phyloP scores from a whole-genome alignment of 1,140 invertebrate species.

The Drosophila yakuba region DNA sequence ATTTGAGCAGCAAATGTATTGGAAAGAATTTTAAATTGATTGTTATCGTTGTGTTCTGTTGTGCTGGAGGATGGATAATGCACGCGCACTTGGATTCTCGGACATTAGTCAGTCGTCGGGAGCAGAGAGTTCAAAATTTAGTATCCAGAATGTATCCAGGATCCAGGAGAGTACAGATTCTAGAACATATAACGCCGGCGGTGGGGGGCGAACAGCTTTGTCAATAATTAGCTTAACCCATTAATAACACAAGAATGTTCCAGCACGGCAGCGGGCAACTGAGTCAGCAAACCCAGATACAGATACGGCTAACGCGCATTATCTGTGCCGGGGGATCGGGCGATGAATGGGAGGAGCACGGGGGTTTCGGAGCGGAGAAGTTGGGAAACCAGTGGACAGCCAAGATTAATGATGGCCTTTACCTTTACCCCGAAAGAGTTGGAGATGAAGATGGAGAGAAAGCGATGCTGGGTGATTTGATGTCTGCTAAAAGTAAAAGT shows the following conservation, averaged over 20 bases:
- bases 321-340: slow-evolving; percentile 18
- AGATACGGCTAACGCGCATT: slow-evolving; percentile 33
- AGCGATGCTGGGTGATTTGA: slow-evolving; percentile 31
- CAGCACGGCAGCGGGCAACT: slow-evolving; percentile 37
- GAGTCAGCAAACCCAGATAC: slow-evolving; percentile 54
- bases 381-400: slow-evolving; percentile 14
- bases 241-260: slow-evolving; percentile 64
- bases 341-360: slow-evolving; percentile 2
- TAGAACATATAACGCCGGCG: slow-evolving; percentile 18
- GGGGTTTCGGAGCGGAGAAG: background rate
- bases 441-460: background rate
- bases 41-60: slow-evolving; percentile 66
- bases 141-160: background rate
- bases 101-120: slow-evolving; percentile 51
- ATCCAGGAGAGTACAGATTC: background rate
- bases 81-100: slow-evolving; percentile 12
- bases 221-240: slow-evolving; percentile 83
- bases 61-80: slow-evolving; percentile 11
- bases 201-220: slow-evolving; percentile 43
- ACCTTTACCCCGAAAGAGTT: slow-evolving; percentile 13
- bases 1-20: slow-evolving; percentile 81
- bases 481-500: slow-evolving; percentile 69
- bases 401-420: slow-evolving; percentile 48
- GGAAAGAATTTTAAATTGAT: slow-evolving; percentile 83
- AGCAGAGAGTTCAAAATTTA: background rate